Evolutionary conservation across 2,888 invertebrate genomes (phyloP), one percentile per base, ranked within the genome.

Genomic region (Venustoraphidia nigricollis): DNA sequence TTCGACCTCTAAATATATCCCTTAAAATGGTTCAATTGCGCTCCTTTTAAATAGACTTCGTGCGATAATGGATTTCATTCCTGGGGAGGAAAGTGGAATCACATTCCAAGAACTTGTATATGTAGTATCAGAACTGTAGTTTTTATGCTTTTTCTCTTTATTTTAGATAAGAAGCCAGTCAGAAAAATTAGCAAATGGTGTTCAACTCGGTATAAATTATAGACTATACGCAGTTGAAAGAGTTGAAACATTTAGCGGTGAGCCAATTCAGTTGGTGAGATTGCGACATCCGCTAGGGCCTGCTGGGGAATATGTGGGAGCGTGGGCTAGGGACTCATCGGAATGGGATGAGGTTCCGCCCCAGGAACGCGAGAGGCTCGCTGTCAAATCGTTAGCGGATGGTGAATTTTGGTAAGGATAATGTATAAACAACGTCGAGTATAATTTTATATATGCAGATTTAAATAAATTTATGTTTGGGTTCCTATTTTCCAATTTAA

Each of bases 181-280:
- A 45, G 82, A 84, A 60, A 79, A 81, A 60, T 63, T 84, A 52
- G 70, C 77, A 10, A 80, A 77, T 51, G 67, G 67, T 2, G 79
- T 89, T 55, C 79, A 83, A 62, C 71, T 82, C 53, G 88, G 85
- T 57, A 79, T 82, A 53, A 89, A 89, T 66, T 91, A 90, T 65
- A 75, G 84, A 58, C 70, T 87, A 41, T 79, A 81, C 57, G 77
- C 79, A 27, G 71, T 83, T 34, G 83, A 85, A 63, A 78, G 79
- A 72, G 83, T 83, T 51, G 84, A 85, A 64, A 81, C 79, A 2
- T 76, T 80, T 53, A 72, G 73, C 54, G 82, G 79, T 1, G 84
- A 84, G 59, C 75, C 79, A 9, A 72, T 83, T 8, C 83, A 83
- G 60, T 64, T 87, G 56, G 76, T 86, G 27, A 77, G 79, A 60